A percentile compares a stretch with the other conserved stretches of the same genome.
phyloP scores from a whole-genome alignment of 1,140 invertebrate species.

The Epicauta chinensis region DNA sequence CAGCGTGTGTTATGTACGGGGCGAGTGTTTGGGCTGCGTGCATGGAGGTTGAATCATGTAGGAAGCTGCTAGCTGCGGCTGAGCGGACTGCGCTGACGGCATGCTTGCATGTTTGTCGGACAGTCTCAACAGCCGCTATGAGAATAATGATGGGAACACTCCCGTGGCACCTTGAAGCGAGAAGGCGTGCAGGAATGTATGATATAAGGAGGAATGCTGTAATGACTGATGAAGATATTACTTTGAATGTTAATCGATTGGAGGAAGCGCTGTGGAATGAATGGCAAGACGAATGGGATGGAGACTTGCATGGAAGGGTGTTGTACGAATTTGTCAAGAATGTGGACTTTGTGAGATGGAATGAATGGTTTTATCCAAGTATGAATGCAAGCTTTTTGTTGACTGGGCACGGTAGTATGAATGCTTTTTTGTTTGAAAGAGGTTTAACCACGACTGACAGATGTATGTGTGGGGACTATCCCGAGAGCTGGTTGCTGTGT shows the following conservation, averaged over 20 bases:
- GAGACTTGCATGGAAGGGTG: neutral
- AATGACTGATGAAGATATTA: neutral
- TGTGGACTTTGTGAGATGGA: neutral
- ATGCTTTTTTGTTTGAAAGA: neutral
- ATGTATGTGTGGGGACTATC: conserved; percentile 7
- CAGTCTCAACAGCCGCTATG: conserved; percentile 22
- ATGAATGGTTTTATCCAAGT: neutral
- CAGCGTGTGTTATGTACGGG: too few species aligned
- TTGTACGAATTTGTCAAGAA: neutral
- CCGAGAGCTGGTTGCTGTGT: too few species aligned
- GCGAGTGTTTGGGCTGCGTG: too few species aligned
- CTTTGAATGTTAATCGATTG: neutral
- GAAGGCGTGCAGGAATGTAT: neutral
- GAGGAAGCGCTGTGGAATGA: neutral
- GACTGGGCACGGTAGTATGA: conserved; percentile 1
- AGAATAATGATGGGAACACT: conserved; percentile 16
- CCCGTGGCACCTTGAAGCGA: conserved; percentile 20
- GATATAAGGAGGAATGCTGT: neutral
- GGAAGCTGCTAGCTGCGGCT: conserved; percentile 10
- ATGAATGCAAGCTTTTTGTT: neutral
- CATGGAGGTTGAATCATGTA: neutral
- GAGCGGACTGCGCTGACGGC: conserved; percentile 24
- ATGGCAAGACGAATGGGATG: conserved; percentile 7
- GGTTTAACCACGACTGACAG: neutral
- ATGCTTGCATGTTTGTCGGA: conserved; percentile 22